phyloP scores from a whole-genome alignment of 2,797 vertebrate genomes.

The Myiotriccus ornatus region DNA sequence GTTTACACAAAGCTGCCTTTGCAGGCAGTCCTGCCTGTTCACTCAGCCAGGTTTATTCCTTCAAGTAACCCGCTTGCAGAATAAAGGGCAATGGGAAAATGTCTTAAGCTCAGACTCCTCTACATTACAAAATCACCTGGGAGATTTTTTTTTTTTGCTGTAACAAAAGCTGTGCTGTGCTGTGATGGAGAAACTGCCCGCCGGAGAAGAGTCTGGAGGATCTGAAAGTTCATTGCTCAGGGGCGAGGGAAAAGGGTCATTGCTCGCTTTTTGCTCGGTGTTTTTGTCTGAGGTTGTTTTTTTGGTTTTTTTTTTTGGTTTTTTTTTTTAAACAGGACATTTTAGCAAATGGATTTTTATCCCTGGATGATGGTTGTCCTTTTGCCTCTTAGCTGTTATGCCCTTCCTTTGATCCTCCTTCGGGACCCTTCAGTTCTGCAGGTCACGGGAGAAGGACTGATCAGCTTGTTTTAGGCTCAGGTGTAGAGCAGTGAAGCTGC shows the following conservation, averaged over 20 bases:
- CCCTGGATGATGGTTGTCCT: background rate
- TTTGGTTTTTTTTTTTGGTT: too few relatives aligned
- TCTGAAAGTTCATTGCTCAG: background rate
- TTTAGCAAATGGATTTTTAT: constrained; percentile 25
- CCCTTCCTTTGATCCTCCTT: background rate
- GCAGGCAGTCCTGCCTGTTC: background rate
- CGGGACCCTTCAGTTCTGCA: background rate
- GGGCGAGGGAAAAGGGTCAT: background rate
- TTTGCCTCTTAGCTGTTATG: background rate
- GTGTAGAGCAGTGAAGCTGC: background rate
- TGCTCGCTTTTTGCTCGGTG: background rate
- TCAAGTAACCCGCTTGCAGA: background rate
- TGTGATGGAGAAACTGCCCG: background rate
- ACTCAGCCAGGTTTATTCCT: background rate
- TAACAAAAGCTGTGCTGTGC: background rate
- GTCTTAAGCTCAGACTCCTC: background rate
- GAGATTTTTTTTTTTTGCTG: background rate
- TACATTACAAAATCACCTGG: background rate
- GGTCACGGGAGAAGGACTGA: background rate
- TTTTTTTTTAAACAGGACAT: background rate
- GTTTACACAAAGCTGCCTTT: background rate
- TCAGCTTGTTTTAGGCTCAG: background rate
- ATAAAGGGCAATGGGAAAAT: background rate
- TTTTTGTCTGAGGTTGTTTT: background rate
- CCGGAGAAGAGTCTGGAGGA: background rate